These are phyloP conservation scores for Tachyglossus aculeatus DNA, from an alignment of 2,797 vertebrate genomes.

Conservation along the genomic window DNA sequence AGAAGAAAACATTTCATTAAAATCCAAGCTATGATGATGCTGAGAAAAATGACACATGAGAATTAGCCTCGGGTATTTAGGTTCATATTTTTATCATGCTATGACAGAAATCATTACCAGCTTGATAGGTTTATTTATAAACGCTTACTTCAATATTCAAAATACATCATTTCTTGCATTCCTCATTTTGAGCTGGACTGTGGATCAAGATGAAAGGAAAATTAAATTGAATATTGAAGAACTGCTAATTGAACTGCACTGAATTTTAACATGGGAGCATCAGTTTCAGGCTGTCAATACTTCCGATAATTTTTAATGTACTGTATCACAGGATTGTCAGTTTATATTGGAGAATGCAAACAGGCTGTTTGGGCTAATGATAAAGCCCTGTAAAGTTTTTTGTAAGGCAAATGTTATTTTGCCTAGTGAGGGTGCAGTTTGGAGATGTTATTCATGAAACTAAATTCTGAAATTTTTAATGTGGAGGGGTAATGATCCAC, in stretches of 20 bases:
- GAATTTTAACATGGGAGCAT: slow-evolving; percentile 79
- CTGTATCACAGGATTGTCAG: slow-evolving; percentile 74
- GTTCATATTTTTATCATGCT: slow-evolving; percentile 69
- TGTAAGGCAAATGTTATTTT: slow-evolving; percentile 21
- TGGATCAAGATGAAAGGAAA: slow-evolving; percentile 88
- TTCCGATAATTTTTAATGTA: slow-evolving; percentile 73
- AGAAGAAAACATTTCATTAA: slow-evolving; percentile 8
- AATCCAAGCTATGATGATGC: not conserved
- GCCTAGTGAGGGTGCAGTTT: slow-evolving; percentile 4
- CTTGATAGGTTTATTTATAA: slow-evolving; percentile 80
- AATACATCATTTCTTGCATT: slow-evolving; percentile 74
- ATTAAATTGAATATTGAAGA: slow-evolving; percentile 85
- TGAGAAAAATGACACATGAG: slow-evolving; percentile 49
- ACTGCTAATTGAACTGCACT: slow-evolving; percentile 84
- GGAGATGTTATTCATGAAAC: slow-evolving; percentile 32
- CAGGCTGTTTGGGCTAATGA: slow-evolving; percentile 54
- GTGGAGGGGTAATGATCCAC: slow-evolving; percentile 3
- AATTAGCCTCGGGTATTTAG: slow-evolving; percentile 37
- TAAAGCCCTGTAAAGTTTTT: slow-evolving; percentile 60
- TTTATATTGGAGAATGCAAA: slow-evolving; percentile 72
- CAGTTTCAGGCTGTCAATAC: slow-evolving; percentile 74
- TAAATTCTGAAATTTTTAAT: slow-evolving; percentile 1
- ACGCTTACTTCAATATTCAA: slow-evolving; percentile 76
- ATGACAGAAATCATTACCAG: slow-evolving; percentile 78
- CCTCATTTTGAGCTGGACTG: slow-evolving; percentile 73